Evolutionary conservation across 2,113 vertebrate species (phyloP).

Genomic region (western clawed frog (Xenopus tropicalis)): DNA sequence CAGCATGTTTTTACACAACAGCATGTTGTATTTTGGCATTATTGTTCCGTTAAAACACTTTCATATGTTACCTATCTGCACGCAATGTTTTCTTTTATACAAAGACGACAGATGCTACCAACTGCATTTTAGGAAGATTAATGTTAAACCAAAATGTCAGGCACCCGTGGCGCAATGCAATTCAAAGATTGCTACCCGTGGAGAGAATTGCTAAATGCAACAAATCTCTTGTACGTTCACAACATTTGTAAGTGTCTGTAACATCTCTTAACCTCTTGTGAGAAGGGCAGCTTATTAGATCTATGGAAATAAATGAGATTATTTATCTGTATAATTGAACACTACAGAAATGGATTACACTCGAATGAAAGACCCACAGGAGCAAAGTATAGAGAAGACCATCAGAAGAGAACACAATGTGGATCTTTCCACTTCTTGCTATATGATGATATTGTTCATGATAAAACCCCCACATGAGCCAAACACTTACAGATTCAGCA

Average conservation of each 20-base stretch:
- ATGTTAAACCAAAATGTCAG: slow-evolving; percentile 3
- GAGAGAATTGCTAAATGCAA: slow-evolving; percentile 35
- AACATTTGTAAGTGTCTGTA: slow-evolving; percentile 45
- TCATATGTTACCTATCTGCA: no score
- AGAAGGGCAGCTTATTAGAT: slow-evolving; percentile 53
- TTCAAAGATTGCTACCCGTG: slow-evolving; percentile 14
- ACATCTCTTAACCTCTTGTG: slow-evolving; percentile 44
- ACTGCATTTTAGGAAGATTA: not conserved
- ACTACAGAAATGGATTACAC: slow-evolving; percentile 66
- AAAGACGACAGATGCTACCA: not conserved
- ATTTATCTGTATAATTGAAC: slow-evolving; percentile 67
- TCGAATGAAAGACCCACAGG: slow-evolving; percentile 61
- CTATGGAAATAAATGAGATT: slow-evolving; percentile 60
- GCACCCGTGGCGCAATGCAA: slow-evolving; percentile 1
- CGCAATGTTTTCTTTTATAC: no score
- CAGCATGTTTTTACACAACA: not conserved
- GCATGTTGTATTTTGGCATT: not conserved
- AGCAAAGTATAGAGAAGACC: not conserved
- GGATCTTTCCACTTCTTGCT: not conserved
- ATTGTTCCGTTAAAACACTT: not conserved
- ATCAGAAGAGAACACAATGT: slow-evolving; percentile 10
- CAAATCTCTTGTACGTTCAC: slow-evolving; percentile 16
- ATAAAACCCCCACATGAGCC: no score
- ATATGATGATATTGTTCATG: no score
- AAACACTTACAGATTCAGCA: no score